These are phyloP conservation scores for Etia nguti DNA, from an alignment of 2,113 vertebrate genomes.

Conservation along the genomic window DNA sequence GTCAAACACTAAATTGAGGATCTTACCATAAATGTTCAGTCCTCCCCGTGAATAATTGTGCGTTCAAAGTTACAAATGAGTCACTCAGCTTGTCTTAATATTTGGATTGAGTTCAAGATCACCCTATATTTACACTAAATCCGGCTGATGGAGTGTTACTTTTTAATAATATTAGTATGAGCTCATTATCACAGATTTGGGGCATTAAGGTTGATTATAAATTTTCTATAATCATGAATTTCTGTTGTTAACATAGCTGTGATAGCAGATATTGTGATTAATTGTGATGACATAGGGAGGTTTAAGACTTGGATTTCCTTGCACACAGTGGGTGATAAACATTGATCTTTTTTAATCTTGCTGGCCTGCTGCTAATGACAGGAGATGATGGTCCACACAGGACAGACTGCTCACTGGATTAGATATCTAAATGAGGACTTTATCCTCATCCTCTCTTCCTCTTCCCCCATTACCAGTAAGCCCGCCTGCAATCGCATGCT, in stretches of 20 bases:
- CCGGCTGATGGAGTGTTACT: not conserved
- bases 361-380: constrained; percentile 64
- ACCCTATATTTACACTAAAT: constrained; percentile 23
- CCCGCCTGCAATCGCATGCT: constrained; percentile 37
- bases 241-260: not conserved
- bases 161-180: constrained; percentile 8
- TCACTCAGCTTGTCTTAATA: constrained; percentile 22
- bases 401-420: constrained; percentile 65
- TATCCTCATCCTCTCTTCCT: constrained; percentile 51
- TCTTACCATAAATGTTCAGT: constrained; percentile 15
- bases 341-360: constrained; percentile 71
- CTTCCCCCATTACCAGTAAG: constrained; percentile 49
- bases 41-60: not conserved
- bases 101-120: constrained; percentile 15
- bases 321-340: constrained; percentile 50
- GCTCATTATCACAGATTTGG: constrained; percentile 30
- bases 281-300: constrained; percentile 3
- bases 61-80: constrained; percentile 23
- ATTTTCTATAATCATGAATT: constrained; percentile 17
- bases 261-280: constrained; percentile 21
- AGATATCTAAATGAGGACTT: constrained; percentile 68
- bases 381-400: constrained; percentile 64
- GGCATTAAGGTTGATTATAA: constrained; percentile 34
- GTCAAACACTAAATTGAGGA: constrained; percentile 32
- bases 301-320: constrained; percentile 30